phyloP scores from a whole-genome alignment of 1,140 invertebrate species.

The Bombus vancouverensis region DNA sequence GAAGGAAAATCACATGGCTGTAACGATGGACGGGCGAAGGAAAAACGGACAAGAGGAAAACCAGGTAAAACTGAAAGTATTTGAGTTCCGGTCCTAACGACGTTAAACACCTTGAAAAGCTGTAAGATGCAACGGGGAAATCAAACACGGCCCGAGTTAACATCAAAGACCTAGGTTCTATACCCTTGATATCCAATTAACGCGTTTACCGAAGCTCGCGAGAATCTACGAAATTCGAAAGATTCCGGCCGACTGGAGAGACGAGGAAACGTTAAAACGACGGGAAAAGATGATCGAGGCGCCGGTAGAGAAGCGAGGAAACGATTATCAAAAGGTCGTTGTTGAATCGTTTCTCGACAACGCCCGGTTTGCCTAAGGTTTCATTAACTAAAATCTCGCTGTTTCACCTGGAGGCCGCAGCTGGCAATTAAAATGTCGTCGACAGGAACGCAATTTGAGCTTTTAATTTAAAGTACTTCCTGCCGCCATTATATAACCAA shows the following conservation, averaged over 20 bases:
- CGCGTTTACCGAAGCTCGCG: constrained; percentile 36
- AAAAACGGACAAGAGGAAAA: no score
- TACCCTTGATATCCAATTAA: constrained; percentile 45
- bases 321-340: constrained; percentile 19
- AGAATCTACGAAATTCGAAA: constrained; percentile 27
- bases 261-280: neutral
- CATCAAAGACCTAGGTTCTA: constrained; percentile 24
- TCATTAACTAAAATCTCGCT: constrained; percentile 46
- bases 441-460: constrained; percentile 40
- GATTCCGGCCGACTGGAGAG: neutral
- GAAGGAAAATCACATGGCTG: no score
- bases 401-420: constrained; percentile 27
- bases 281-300: neutral
- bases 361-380: constrained; percentile 29
- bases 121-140: constrained; percentile 21
- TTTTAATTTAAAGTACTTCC: constrained; percentile 39
- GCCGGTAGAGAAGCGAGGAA: no score
- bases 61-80: constrained; percentile 30
- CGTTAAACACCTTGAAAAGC: constrained; percentile 20
- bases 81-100: neutral
- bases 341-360: constrained; percentile 12
- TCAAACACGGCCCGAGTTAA: constrained; percentile 17
- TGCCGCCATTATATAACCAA: neutral
- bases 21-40: neutral
- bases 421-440: constrained; percentile 50